Evolutionary conservation across 2,797 vertebrate species (phyloP), one percentile per base, ranked within the genome.

Genomic region (Mus caroli): DNA sequence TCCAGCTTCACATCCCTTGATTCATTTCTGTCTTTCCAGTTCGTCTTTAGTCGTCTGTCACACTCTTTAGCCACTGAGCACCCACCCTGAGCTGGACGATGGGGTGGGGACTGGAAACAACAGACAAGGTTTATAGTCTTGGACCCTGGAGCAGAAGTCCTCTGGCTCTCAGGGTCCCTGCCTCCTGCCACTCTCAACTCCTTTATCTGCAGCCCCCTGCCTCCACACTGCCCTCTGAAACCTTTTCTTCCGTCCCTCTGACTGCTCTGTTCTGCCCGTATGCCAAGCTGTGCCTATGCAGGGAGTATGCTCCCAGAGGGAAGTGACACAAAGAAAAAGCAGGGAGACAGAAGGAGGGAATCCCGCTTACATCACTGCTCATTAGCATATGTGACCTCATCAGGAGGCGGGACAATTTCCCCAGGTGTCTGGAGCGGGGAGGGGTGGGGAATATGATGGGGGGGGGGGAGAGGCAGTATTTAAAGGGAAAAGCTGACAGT

Each of bases 301-400:
- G 75, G 14, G 69, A 84, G 92, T 88, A 12, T 91, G 56, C 92
- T 96, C 95, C 87, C 88, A 56, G 87, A 88, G 82, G 69, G 83
- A 96, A 97, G 60, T 43, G 0, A 97, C 71, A 97, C 92, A 96
- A 97, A 97, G 91, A 83, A 90, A 88, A 60, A 75, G 90, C 85
- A 58, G 73, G 95, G 64, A 22, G 46, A 52, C 82, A 54, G 95
- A 97, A 95, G 93, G 95, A 97, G 97, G 98, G 97, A 98, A 98
- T 98, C 98, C 98, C 98, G 80, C 95, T 98, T 97, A 98, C 98
- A 94, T 98, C 98, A 98, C 96, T 93, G 58, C 94, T 98, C 50
- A 98, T 98, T 97, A 98, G 91, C 98, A 98, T 98, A 87, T 96
- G 96, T 97, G 95, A 97, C 97, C 89, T 98, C 97, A 98, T 96